Evolutionary conservation across 2,113 vertebrate genomes (phyloP).

Genomic region (Equus przewalskii): DNA sequence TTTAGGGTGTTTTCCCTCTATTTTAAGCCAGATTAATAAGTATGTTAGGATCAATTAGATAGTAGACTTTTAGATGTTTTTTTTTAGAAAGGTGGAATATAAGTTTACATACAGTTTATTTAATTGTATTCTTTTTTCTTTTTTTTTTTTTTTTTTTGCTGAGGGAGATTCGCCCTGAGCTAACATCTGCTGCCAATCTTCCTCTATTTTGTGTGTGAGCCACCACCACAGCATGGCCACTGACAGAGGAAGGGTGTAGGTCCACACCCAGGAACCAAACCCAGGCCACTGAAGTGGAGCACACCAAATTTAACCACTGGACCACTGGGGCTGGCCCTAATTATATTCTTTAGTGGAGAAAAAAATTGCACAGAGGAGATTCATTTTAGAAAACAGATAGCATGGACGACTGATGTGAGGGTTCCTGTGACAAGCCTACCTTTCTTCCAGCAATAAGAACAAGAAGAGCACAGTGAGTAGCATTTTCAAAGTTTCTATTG

Average conservation of each 20-base stretch:
- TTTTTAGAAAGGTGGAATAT: background rate
- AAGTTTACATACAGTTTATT: background rate
- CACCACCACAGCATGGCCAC: no score
- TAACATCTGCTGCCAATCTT: no score
- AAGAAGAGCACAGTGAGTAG: background rate
- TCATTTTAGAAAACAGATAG: background rate
- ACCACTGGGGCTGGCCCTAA: no score
- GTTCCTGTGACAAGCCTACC: background rate
- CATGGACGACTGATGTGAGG: background rate
- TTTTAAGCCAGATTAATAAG: background rate
- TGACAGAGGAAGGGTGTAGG: no score
- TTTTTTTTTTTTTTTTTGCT: no score
- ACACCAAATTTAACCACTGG: no score
- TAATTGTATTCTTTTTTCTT: background rate
- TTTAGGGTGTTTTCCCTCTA: background rate
- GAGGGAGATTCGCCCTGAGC: no score
- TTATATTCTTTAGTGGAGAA: constrained; percentile 1
- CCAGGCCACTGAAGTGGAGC: no score
- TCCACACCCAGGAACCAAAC: no score
- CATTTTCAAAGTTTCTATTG: constrained; percentile 9
- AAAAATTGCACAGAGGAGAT: background rate
- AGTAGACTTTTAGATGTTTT: background rate
- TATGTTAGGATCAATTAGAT: background rate
- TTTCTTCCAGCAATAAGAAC: background rate
- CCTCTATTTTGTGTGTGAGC: no score